Evolutionary conservation across 2,888 invertebrate genomes (phyloP).

Genomic region (Rotaria magnacalcarata): DNA sequence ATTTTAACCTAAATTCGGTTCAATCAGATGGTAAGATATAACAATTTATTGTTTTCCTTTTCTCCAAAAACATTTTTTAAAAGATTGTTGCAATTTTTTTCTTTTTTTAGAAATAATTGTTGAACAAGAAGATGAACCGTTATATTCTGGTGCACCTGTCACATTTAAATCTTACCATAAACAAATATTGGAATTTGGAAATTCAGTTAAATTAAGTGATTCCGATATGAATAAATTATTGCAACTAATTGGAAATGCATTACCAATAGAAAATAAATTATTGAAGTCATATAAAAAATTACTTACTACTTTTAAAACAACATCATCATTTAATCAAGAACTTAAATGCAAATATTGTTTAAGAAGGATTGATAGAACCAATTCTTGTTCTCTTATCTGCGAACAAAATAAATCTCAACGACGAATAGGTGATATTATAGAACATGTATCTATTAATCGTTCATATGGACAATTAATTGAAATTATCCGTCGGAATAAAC

Average conservation of each 20-base stretch:
- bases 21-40: too few relatives aligned
- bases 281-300: background rate
- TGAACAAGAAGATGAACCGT: background rate
- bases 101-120: too few relatives aligned
- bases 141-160: background rate
- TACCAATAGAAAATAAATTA: background rate
- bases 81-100: too few relatives aligned
- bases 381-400: background rate
- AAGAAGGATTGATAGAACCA: background rate
- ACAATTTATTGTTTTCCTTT: too few relatives aligned
- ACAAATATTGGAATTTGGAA: background rate
- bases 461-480: background rate
- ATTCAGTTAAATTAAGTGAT: background rate
- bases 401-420: background rate
- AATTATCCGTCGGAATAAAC: background rate
- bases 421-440: background rate
- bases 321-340: background rate
- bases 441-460: background rate
- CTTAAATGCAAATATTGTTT: background rate
- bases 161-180: background rate
- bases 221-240: background rate
- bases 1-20: too few relatives aligned
- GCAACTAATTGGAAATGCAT: background rate
- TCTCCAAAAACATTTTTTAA: too few relatives aligned
- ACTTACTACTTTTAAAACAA: background rate